Evolutionary conservation across 2,113 vertebrate genomes (phyloP).

Genomic region (Daboia siamensis): DNA sequence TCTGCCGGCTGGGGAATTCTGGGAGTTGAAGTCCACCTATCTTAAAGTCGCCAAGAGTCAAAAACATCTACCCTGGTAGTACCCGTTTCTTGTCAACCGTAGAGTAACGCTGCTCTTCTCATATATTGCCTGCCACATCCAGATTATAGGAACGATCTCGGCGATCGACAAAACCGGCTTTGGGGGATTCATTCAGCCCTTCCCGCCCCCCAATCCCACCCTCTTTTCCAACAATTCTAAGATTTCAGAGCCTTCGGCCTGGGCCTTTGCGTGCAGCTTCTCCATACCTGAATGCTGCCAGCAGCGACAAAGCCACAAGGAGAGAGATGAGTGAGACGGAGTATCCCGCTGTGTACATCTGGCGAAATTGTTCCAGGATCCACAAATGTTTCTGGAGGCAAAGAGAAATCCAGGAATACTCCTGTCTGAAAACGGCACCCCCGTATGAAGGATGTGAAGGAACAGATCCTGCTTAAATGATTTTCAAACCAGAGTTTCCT

Average conservation of each 20-base stretch:
- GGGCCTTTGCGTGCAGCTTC: neutral
- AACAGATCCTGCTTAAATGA: neutral
- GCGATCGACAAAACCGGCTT: too few species aligned
- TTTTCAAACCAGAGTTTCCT: neutral
- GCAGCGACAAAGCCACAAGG: slow-evolving; percentile 68
- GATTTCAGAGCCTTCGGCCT: neutral
- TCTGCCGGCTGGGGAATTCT: too few species aligned
- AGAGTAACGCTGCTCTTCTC: too few species aligned
- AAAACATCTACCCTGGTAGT: too few species aligned
- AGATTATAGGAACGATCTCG: too few species aligned
- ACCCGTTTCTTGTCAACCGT: too few species aligned
- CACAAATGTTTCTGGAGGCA: slow-evolving; percentile 56
- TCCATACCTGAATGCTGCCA: slow-evolving; percentile 72
- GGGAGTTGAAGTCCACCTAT: too few species aligned
- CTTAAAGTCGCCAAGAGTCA: too few species aligned
- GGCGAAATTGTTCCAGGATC: slow-evolving; percentile 68
- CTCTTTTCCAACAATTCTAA: too few species aligned
- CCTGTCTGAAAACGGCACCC: neutral
- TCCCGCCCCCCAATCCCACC: too few species aligned
- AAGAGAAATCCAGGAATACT: neutral
- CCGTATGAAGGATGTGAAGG: neutral
- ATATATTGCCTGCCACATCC: too few species aligned
- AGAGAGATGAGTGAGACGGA: slow-evolving; percentile 71
- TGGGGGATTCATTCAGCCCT: too few species aligned
- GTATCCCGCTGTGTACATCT: slow-evolving; percentile 78